Base-by-base conservation (phyloP, 2,888 invertebrate species). In the Lithophane semibrunnea region DNA sequence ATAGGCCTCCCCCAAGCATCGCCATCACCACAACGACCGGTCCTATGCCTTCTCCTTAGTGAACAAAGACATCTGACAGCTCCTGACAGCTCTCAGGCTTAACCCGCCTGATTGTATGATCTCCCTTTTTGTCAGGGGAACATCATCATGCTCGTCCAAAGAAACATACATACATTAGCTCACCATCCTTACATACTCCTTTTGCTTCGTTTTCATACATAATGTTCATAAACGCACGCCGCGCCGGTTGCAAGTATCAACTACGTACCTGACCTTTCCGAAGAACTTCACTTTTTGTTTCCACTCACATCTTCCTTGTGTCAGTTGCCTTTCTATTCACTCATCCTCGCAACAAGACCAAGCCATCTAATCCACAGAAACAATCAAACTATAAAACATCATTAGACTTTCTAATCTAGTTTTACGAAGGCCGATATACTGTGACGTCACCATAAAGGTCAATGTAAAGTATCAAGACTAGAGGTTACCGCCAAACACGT, bases 401-500 rank as follows among this genome's bases (percentile, higher is more conserved):
- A 29, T 24, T 5, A 42, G 29, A 76, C 49, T 56, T 58, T 68
- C 66, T 58, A 54, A 29, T 29, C 37, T 18, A 37, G 18, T n/a
- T 29, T n/a, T 37, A 54, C 47, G 44, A 81, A 81, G 73, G 72
- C 60, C 29, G 54, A 56, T 16, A 2, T 44, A 72, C 21, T 16
- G 42, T 73, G n/a, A 68, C 56, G 42, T 65, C 70, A 60, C 44
- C n/a, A 64, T 42, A 77, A 79, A 81, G 73, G 68, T 79, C 73
- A 80, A 61, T 80, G 54, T 65, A 47, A 68, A 82, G 54, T 52
- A 49, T 42, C 47, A 63, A 69, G 65, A 66, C 49, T 52, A 69
- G 60, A 73, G 73, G 52, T 70, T 71, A 64, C 54, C 71, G 16
- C 64, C 13, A 73, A 84, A 70, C 80, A 58, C 3, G 65, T 79